Evolutionary conservation across 2,888 invertebrate genomes (phyloP), one percentile per base, ranked within the genome.

Genomic region (Entomobrya multifasciata): DNA sequence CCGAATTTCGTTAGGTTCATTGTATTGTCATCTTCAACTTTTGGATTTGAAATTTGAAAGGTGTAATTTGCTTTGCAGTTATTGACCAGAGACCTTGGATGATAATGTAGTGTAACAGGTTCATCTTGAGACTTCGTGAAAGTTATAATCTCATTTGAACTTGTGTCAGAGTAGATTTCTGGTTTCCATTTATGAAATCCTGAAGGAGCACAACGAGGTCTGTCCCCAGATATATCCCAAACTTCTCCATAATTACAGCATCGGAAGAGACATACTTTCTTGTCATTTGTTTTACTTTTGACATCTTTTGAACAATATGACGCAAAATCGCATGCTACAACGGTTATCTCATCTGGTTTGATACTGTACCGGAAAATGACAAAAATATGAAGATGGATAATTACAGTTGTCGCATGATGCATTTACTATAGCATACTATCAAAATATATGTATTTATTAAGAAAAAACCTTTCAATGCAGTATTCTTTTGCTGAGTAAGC

Each of bases 171-270:
- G 22, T 55, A 60, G 8, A 57, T 3, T 30, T 47, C 22, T 0
- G 60, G 78, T 13, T 27, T 44, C 90, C 90, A 90, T 22, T 76
- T 47, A 8, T 74, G 44, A 27, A 22, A 11, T 17, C 89, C 88
- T 0, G 89, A 78, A 25, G 80, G 60, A 3, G 47, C 11, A 77
- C 90, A 87, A 1, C 84, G 79, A 44, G 86, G 44, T 2, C 1
- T n/a, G 2, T 67, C 15, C 2, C 70, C 55, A 22, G 83, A 62
- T 52, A 88, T 44, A 36, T 91, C 89, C 90, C 90, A 90, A 4
- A 89, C 89, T 82, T 91, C 80, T 10, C 89, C 87, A 1, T 89
- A 55, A 20, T 89, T 86, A 79, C 91, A 91, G 36, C 91, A 91
- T 65, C 90, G 90, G 25, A 79, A 55, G 22, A 91, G 27, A 55